phyloP scores from a whole-genome alignment of 2,113 vertebrate genomes.

The Trochalopteron elliotii region DNA sequence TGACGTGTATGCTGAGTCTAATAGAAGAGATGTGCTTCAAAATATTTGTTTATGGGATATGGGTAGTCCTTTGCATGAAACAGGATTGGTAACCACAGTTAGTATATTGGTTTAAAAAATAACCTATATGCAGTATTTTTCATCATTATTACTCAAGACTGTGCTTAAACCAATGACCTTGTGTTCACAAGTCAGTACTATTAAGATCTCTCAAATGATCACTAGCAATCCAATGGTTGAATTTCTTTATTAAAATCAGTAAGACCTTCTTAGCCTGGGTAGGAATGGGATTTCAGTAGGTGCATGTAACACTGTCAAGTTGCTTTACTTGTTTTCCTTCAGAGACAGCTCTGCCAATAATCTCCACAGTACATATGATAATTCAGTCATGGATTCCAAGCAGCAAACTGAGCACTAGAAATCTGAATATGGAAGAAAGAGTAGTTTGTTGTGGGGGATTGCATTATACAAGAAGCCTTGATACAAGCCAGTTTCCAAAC shows the following conservation, averaged over 20 bases:
- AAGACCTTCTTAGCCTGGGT: background rate
- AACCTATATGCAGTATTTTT: rapidly evolving
- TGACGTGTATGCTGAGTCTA: background rate
- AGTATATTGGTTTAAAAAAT: background rate
- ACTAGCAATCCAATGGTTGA: rapidly evolving
- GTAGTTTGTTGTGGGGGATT: background rate
- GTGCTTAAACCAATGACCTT: background rate
- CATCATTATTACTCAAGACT: background rate
- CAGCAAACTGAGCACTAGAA: background rate
- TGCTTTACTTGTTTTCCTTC: background rate
- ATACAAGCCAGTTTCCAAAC: background rate
- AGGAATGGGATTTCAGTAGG: background rate
- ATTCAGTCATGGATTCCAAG: background rate
- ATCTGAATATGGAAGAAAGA: background rate
- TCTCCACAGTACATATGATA: rapidly evolving
- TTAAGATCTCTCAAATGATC: background rate
- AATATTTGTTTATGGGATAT: background rate
- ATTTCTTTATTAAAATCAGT: background rate
- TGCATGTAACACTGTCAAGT: background rate
- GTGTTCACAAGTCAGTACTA: background rate
- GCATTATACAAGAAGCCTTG: background rate
- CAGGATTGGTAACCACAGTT: background rate
- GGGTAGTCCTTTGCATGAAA: background rate
- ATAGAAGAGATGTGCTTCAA: background rate
- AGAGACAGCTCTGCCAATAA: background rate